A percentile compares a stretch with the other conserved stretches of the same genome.
These are phyloP conservation scores for Podabrus alpinus DNA, from an alignment of 2,888 invertebrate species.

Conservation along the genomic window DNA sequence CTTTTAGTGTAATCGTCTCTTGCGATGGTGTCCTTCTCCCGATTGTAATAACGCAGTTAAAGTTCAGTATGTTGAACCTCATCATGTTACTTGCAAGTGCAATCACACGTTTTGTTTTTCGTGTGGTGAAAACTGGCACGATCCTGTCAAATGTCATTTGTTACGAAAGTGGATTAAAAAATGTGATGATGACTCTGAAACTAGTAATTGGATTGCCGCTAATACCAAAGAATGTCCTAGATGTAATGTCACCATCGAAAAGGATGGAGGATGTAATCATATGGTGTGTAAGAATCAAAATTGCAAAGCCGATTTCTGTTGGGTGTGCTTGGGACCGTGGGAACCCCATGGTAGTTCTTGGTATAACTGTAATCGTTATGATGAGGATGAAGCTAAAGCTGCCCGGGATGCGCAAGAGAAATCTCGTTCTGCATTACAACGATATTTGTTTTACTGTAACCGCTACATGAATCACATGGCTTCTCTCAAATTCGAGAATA, in stretches of 20 bases:
- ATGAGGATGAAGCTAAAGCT: constrained; percentile 95
- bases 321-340: constrained; percentile 99
- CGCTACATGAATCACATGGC: constrained; percentile 99
- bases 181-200: constrained; percentile 98
- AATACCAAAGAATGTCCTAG: constrained; percentile 99
- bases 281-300: constrained; percentile 98
- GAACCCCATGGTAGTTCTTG: constrained; percentile 97
- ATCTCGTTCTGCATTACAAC: constrained; percentile 90
- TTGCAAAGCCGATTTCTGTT: constrained; percentile 98
- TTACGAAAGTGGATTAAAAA: constrained; percentile 97
- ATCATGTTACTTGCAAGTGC: constrained; percentile 92
- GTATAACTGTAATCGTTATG: constrained; percentile 96
- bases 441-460: constrained; percentile 98
- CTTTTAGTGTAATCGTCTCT: constrained; percentile 86
- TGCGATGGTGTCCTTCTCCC: constrained; percentile 98
- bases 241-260: constrained; percentile 95
- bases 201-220: constrained; percentile 98
- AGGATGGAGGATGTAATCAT: constrained; percentile 98
- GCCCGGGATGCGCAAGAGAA: constrained; percentile 95
- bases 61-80: constrained; percentile 87
- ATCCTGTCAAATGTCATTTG: constrained; percentile 93
- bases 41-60: constrained; percentile 96
- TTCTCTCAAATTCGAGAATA: constrained; percentile 95
- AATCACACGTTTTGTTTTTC: constrained; percentile 93
- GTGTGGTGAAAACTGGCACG: constrained; percentile 98